Base-by-base conservation (phyloP, 1,140 invertebrate species). In the Orchestia grillus region DNA sequence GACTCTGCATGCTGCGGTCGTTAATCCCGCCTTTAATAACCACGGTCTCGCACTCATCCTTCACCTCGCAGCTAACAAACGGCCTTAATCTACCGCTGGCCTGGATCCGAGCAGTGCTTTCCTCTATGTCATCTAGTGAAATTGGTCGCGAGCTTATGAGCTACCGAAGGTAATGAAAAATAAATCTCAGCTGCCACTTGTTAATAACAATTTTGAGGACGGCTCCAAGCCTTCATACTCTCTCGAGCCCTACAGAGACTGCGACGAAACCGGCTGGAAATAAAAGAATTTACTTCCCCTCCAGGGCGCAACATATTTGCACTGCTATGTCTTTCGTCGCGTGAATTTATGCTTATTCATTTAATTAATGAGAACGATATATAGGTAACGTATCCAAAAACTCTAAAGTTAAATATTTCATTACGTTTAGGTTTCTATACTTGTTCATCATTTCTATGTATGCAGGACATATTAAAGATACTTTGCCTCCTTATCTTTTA, bases 61-160 rank as follows among this genome's bases (percentile, higher is more conserved):
- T 94, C 92, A 47, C 92, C 44, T 45, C 11, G 44, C 92, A 47
- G 92, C 43, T 47, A 94, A 94, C 92, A 94, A 94, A 94, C 92
- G 92, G 44, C 92, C 44, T 40, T 44, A 94, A 47, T 94, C 92
- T 45, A 94, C 92, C 92, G 44, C 41, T 94, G 92, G 36, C 43
- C 44, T 94, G 92, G 92, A 47, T 45, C 41, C 43, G 92, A 11
- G 43, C 40, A 42, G 41, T 90, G n/a, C n/a, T 90, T 90, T 90
- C n/a, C 43, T 90, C 43, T 90, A 42, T 41, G 88, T 90, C 88
- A 44, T 44, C 41, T 90, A 16, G 11, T 90, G 43, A 90, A 90
- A 90, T 90, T 77, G 62, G 62, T 77, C 28, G 62, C 62, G 62
- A 77, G 62, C 62, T 77, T 77, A 77, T 77, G 62, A 77, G 62